Base-by-base conservation (phyloP, 1,140 invertebrate genomes). In the Coenobita brevimanus region DNA sequence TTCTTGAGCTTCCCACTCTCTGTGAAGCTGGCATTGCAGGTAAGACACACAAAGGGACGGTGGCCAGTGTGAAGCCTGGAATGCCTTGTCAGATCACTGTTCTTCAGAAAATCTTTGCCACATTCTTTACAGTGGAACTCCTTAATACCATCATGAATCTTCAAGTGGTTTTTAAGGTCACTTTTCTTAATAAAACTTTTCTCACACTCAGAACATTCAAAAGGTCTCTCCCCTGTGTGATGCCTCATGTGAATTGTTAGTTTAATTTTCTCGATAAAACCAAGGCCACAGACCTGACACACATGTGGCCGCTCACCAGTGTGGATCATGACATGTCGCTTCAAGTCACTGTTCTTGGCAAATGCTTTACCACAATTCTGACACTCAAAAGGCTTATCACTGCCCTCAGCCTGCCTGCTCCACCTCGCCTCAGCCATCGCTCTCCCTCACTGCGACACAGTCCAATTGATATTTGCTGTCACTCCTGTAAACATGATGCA, bases 281-380 rank as follows among this genome's bases (percentile, higher is more conserved):
- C 50, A 30, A 46, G 27, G 27, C 41, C 41, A 17, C 75, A 79
- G 8, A 50, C 38, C 41, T 43, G 17, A 57, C 75, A 79, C 10
- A 30, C 75, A 24, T 13, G 50, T 0, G 75, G 75, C 6, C 46
- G n/a, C 50, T 30, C 75, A 10, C 46, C 75, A 0, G 75, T 54
- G 43, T 79, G 75, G 30, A 79, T 79, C 46, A 38, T 79, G 10
- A 50, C 3, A 33, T 79, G 75, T 30, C 27, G 41, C 15, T 79
- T 79, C 21, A 79, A 10, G 4, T 79, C 21, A 27, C 41, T 24
- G 3, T 46, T 43, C 10, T 79, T 46, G 8, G 24, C 27, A 54
- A 79, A 79, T 6, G 21, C 24, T 57, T 79, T 79, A n/a, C 41
- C 38, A 24, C 75, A 79, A 15, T 24, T 21, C 67, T 33, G 27